phyloP scores from a whole-genome alignment of 2,888 invertebrate genomes.

The Acronicta aceris region DNA sequence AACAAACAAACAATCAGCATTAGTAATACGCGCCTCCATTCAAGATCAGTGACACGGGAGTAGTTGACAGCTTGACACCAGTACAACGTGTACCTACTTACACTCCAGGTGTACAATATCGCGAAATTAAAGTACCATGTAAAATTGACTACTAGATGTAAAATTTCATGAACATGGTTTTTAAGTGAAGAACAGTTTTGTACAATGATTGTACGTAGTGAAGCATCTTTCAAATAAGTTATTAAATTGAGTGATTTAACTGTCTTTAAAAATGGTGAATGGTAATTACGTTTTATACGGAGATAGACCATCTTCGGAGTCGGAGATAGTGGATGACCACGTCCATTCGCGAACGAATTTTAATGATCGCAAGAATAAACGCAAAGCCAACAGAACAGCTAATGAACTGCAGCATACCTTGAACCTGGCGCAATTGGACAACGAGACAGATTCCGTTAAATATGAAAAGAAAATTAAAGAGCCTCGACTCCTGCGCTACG shows the following conservation, averaged over 20 bases:
- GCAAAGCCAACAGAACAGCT: constrained; percentile 75
- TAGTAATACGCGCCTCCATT: constrained; percentile 66
- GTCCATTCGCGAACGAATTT: constrained; percentile 73
- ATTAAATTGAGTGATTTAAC: constrained; percentile 33
- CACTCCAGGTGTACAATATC: neutral
- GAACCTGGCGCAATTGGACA: constrained; percentile 79
- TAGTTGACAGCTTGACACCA: constrained; percentile 54
- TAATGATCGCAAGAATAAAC: constrained; percentile 74
- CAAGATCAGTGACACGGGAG: constrained; percentile 60
- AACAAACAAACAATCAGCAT: constrained; percentile 84
- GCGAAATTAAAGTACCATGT: neutral
- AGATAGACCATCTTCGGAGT: constrained; percentile 81
- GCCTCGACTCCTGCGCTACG: constrained; percentile 80
- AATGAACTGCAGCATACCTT: constrained; percentile 78
- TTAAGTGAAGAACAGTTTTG: constrained; percentile 52
- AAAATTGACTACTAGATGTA: neutral
- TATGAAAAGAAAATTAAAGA: constrained; percentile 84
- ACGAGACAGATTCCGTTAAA: constrained; percentile 84
- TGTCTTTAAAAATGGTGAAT: constrained; percentile 81
- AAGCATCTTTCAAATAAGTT: constrained; percentile 51
- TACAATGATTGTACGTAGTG: constrained; percentile 64
- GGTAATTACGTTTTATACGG: constrained; percentile 85
- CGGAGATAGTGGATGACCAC: constrained; percentile 83
- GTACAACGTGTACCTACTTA: constrained; percentile 10
- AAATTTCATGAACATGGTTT: constrained; percentile 32